Evolutionary conservation across 2,797 vertebrate species (phyloP), one percentile per base, ranked within the genome.

Genomic region (Lagocephalus sceleratus): DNA sequence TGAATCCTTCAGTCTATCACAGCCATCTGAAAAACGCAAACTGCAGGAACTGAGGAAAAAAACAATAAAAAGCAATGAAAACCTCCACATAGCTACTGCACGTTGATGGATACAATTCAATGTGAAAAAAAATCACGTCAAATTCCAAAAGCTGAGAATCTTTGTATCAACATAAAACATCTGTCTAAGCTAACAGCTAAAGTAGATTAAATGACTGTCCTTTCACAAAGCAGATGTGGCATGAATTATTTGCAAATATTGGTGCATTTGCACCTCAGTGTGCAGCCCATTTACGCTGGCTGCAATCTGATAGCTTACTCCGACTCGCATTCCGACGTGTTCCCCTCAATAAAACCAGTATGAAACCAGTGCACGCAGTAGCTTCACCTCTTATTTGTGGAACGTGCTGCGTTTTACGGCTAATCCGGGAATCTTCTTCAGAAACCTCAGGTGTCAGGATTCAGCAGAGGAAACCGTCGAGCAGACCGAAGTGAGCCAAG

Each of bases 401-500:
- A 39, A 43, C 39, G 5, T 57, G 64, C 59, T 69, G 57, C 66
- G 58, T 75, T 80, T 79, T 68, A 67, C 56, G 57, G 64, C 61
- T 73, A 73, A 75, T 83, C 72, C 73, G 66, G 45, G 59, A 56
- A 69, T 71, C 35, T 68, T 59, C 63, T 52, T 14, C 26, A 45
- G 61, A 76, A 79, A 55, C 68, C 62, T 66, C 67, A 71, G 65
- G 63, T 68, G 71, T 66, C 47, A 26, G 54, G 54, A 65, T 55
- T 67, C 48, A 59, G 63, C 45, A 47, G 46, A 61, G 66, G 63
- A 43, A 67, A 58, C 20, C 51, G 77, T 75, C 68, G 57, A 73
- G 75, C 77, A 81, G 75, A 76, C 73, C 54, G 47, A 59, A 75
- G 62, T 47, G 68, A 76, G 76, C 60, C 68, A 67, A 65, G 54